These are phyloP conservation scores for Eleginops maclovinus DNA, from an alignment of 2,113 vertebrate species.

Conservation along the genomic window DNA sequence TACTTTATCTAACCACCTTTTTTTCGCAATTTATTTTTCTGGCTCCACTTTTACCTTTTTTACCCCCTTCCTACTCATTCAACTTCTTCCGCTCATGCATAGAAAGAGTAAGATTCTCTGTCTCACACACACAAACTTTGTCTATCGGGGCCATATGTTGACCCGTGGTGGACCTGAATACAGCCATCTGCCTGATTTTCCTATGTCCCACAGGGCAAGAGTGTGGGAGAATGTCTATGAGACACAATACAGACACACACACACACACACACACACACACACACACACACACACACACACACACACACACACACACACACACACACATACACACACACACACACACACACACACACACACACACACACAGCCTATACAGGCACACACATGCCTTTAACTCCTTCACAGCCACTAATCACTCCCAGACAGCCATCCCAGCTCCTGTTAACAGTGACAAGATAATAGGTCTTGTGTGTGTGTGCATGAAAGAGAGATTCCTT, in stretches of 20 bases:
- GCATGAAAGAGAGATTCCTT: constrained; percentile 38
- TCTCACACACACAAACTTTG: constrained; percentile 59
- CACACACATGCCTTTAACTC: constrained; percentile 69
- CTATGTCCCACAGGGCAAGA: constrained; percentile 71
- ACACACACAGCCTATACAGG: constrained; percentile 16
- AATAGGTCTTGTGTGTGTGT: constrained; percentile 42
- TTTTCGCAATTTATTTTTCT: constrained; percentile 4
- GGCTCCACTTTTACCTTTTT: constrained; percentile 26
- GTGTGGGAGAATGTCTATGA: constrained; percentile 78
- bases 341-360: constrained; percentile 43
- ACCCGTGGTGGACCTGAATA: constrained; percentile 76
- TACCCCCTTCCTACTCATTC: constrained; percentile 45
- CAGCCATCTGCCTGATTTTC: constrained; percentile 78
- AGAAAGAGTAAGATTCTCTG: constrained; percentile 46
- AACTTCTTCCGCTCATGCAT: constrained; percentile 62
- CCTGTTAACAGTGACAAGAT: constrained; percentile 69
- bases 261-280: constrained; percentile 40
- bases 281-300: constrained; percentile 51
- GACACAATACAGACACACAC: constrained; percentile 61
- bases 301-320: constrained; percentile 20
- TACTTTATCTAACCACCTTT: constrained; percentile 29
- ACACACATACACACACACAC: constrained; percentile 51
- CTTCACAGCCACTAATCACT: constrained; percentile 69
- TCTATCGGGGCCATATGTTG: constrained; percentile 78
- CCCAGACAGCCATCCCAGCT: constrained; percentile 61